Evolutionary conservation across 2,113 vertebrate species (phyloP).

Genomic region (Chiloscyllium plagiosum): DNA sequence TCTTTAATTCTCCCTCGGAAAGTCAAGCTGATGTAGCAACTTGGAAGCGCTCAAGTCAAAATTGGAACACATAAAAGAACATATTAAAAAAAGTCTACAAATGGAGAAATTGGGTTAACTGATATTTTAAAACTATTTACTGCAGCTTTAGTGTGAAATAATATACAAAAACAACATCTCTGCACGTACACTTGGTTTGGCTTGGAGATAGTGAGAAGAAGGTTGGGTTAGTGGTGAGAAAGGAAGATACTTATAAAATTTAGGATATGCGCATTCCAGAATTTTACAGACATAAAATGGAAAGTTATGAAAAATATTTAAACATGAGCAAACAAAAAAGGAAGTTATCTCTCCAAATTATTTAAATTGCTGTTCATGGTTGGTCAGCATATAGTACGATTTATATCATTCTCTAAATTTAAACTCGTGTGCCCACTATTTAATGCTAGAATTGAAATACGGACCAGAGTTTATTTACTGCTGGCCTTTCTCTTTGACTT

Average conservation of each 20-base stretch:
- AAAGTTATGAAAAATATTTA: background rate
- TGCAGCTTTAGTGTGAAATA: background rate
- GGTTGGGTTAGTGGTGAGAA: too few species aligned
- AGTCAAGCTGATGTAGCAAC: background rate
- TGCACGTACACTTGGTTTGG: background rate
- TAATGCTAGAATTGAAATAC: background rate
- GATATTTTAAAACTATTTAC: background rate
- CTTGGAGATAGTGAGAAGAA: too few species aligned
- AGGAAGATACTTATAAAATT: background rate
- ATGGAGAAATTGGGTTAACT: background rate
- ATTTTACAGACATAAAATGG: background rate
- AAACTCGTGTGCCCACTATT: background rate
- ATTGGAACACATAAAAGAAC: background rate
- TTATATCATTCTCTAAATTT: background rate
- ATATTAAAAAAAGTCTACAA: background rate
- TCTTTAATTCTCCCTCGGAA: background rate
- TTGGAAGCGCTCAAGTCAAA: slow-evolving; percentile 1
- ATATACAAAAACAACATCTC: background rate
- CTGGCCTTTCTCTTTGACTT: slow-evolving; percentile 45
- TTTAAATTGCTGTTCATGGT: background rate
- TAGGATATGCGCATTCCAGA: background rate
- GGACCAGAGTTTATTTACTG: slow-evolving; percentile 28
- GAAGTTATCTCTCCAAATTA: background rate
- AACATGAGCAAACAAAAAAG: background rate
- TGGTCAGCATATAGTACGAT: background rate